phyloP scores from a whole-genome alignment of 1,140 invertebrate genomes.

The Nephila pilipes region DNA sequence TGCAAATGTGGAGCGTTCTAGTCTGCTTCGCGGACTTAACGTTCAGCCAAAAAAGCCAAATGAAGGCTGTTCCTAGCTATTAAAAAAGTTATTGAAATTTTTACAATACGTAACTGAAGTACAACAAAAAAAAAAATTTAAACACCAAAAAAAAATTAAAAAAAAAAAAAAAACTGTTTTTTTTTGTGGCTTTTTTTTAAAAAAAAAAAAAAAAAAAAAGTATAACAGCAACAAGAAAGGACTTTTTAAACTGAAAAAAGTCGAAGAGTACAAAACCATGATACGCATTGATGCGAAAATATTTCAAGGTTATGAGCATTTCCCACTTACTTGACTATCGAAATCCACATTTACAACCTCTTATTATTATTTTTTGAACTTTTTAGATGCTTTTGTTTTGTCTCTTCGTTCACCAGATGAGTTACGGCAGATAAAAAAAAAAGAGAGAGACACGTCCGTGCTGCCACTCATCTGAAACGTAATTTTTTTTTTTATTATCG shows the following conservation, averaged over 20 bases:
- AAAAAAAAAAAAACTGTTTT: too few species aligned
- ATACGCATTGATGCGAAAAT: slow-evolving; percentile 12
- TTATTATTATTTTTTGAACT: slow-evolving; percentile 8
- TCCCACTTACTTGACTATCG: neutral
- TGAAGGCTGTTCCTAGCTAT: too few species aligned
- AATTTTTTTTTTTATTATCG: neutral
- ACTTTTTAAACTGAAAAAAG: neutral
- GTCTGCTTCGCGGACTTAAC: too few species aligned
- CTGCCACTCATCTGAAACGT: slow-evolving; percentile 33
- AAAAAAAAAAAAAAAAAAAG: too few species aligned
- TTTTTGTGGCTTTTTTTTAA: too few species aligned
- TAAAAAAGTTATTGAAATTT: too few species aligned
- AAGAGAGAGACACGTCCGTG: neutral
- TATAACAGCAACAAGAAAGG: too few species aligned
- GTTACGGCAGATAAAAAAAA: neutral
- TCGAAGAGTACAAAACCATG: slow-evolving; percentile 20
- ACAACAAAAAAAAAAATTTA: too few species aligned
- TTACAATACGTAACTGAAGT: too few species aligned
- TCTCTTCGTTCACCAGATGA: neutral
- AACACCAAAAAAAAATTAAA: too few species aligned
- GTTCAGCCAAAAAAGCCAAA: too few species aligned
- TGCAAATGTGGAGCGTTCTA: too few species aligned
- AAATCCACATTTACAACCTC: slow-evolving; percentile 7
- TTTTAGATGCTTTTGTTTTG: neutral
- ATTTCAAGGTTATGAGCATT: slow-evolving; percentile 23